phyloP scores from a whole-genome alignment of 2,113 vertebrate genomes.

The Eptesicus fuscus region DNA sequence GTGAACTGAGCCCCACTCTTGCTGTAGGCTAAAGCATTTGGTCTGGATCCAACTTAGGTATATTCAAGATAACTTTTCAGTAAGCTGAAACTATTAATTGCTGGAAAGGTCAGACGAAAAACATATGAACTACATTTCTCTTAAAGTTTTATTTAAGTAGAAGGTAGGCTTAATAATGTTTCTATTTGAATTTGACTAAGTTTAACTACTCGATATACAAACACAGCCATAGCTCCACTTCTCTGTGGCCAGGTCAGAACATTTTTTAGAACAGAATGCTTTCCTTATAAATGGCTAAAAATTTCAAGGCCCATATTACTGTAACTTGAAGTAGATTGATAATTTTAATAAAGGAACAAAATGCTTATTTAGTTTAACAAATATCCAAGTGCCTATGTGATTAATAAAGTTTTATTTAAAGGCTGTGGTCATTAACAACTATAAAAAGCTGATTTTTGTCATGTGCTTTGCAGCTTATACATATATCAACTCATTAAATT shows the following conservation, averaged over 20 bases:
- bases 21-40: conserved; percentile 32
- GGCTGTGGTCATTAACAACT: neutral
- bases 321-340: neutral
- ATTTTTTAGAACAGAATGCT: neutral
- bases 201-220: neutral
- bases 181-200: conserved; percentile 12
- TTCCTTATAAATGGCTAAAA: conserved; percentile 10
- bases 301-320: neutral
- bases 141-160: conserved; percentile 13
- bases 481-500: neutral
- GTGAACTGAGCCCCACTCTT: conserved; percentile 25
- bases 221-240: neutral
- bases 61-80: neutral
- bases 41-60: neutral
- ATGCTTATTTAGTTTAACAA: neutral
- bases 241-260: neutral
- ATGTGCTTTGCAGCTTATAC: neutral
- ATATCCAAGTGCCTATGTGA: neutral
- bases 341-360: neutral
- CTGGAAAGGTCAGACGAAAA: conserved; percentile 15
- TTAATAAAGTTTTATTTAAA: neutral
- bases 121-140: conserved; percentile 4
- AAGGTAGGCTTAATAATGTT: neutral
- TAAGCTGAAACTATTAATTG: neutral
- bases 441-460: neutral